Base-by-base conservation (phyloP, 2,113 vertebrate genomes). In the Lutjanus erythropterus region DNA sequence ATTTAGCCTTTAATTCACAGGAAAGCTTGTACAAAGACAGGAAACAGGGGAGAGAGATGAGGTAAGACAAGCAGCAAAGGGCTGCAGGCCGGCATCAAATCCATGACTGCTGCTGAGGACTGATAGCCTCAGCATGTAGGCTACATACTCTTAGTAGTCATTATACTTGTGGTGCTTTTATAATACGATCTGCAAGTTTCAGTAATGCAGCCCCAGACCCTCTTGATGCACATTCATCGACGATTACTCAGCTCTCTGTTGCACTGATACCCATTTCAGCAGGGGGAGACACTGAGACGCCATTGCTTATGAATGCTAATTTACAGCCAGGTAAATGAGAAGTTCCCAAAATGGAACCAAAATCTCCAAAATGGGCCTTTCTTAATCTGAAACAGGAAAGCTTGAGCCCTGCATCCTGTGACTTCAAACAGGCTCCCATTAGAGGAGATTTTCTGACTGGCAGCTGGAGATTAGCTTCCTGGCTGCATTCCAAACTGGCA, bases 401-500 rank as follows among this genome's bases (percentile, higher is more conserved):
- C 64, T 21, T 0, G 2, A 67, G 65, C 19, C 59, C 19, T 72
- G 41, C 75, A 52, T 88, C 77, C 81, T 71, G 52, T 9, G 19
- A 52, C 85, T 86, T 88, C 81, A 78, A 85, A 83, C 68, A 25
- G 71, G 11, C 65, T 62, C 58, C 77, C 21, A 56, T 80, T 73
- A 60, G 68, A 39, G 65, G 69, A 88, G 81, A 69, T 67, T n/a
- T 55, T 86, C 59, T 67, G 62, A 72, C 70, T 71, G 59, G 42
- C 73, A 59, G 47, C 37, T 19, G 52, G 50, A 86, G 81, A 84
- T 83, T 64, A 53, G 35, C 59, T 72, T 84, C 70, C 81, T 87
- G 86, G 76, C 71, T 71, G 21, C 71, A 61, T 78, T 84, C 71
- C 85, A 80, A 29, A 69, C 19, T n/a, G 71, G 46, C 68, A 42